Base-by-base conservation (phyloP, 2,797 vertebrate genomes). In the Sebastes hubbsi region DNA sequence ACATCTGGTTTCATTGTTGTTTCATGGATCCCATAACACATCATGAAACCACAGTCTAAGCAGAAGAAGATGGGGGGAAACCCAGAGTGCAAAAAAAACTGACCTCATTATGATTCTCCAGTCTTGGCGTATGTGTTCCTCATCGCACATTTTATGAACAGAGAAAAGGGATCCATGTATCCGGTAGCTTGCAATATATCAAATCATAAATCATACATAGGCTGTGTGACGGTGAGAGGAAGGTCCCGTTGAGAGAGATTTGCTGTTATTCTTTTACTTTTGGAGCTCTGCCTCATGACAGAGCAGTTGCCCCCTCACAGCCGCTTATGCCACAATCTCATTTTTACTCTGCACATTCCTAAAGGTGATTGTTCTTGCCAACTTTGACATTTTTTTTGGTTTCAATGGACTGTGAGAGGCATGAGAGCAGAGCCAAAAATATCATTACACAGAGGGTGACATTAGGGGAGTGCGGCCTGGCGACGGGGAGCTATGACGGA, bases 1-100 rank as follows among this genome's bases (percentile, higher is more conserved):
- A 94, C 92, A 94, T 94, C 93, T 95, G 94, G 91, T 93, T 93
- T 91, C 89, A 89, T 91, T 94, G 91, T 92, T 94, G 86, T 92
- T 93, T 92, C 91, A 93, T 88, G 87, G 87, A 90, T 90, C 89
- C 73, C 85, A 89, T 94, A 94, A 91, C 92, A 91, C 91, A 91
- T 93, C 87, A 75, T 46, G 76, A 92, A 92, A 95, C 93, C 93
- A 89, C 94, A 95, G 91, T 90, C 88, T 91, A 91, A 93, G 90
- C 92, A 93, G 85, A 94, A 93, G 87, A 89, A 85, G 82, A 89
- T 81, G 84, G 91, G 90, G 90, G 90, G 92, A 91, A 92, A 91
- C 89, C 91, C 91, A 88, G 87, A 88, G 81, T 42, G 77, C 66
- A 74, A 76, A 78, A 80, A 76, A 75, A 87, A 55, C 52, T 84